phyloP scores from a whole-genome alignment of 1,140 invertebrate genomes.

The Bombus superbus region DNA sequence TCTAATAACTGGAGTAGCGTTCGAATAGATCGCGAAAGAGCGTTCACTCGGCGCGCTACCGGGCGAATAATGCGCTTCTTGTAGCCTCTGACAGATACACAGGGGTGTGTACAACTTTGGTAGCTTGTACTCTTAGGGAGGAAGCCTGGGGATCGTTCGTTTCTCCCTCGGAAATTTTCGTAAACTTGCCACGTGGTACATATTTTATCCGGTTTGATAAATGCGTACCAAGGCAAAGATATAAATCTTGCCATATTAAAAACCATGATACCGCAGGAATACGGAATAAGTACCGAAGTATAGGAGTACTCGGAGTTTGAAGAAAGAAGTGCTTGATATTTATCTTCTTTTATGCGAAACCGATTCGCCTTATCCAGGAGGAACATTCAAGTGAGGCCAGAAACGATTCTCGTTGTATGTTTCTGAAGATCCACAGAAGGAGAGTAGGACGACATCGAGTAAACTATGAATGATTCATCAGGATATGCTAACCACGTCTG shows the following conservation, averaged over 20 bases:
- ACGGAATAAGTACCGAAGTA: fast-evolving
- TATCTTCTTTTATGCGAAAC: not conserved
- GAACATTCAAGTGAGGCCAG: not conserved
- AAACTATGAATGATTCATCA: constrained; percentile 37
- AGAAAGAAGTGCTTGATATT: not conserved
- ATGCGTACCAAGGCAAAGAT: not conserved
- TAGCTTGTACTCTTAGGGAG: not conserved
- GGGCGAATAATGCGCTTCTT: not conserved
- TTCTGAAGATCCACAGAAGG: not conserved
- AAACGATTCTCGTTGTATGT: not conserved
- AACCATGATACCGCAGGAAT: not conserved
- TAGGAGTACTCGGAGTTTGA: not conserved
- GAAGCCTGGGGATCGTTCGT: not conserved
- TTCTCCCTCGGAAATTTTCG: not conserved
- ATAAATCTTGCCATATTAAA: not conserved
- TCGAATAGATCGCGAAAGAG: not conserved
- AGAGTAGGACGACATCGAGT: not conserved
- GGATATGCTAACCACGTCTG: not conserved
- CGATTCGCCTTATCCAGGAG: not conserved
- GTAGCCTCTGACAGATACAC: not conserved
- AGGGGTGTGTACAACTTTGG: not conserved
- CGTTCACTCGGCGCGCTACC: not conserved
- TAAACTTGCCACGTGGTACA: not conserved
- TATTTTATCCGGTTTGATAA: not conserved
- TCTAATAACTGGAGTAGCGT: constrained; percentile 8